These are phyloP conservation scores for Myoxocephalus aenaeus DNA, from an alignment of 2,797 vertebrate species.

Conservation along the genomic window DNA sequence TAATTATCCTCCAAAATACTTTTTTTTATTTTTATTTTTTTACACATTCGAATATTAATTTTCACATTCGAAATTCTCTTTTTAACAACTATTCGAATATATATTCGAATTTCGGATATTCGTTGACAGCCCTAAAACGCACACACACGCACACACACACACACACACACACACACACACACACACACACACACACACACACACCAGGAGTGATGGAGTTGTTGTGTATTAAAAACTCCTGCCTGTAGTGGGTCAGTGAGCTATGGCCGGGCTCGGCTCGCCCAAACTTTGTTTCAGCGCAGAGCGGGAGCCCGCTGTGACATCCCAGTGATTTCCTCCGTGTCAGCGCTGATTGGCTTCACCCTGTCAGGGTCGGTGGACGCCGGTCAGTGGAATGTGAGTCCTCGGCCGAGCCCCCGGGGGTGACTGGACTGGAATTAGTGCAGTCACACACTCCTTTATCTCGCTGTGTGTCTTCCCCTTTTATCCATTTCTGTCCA, in stretches of 20 bases:
- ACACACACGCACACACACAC: neutral
- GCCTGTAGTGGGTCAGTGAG: conserved; percentile 63
- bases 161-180: no score
- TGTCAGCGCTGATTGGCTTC: conserved; percentile 59
- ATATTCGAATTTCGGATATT: no score
- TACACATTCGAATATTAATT: no score
- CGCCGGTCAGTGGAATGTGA: conserved; percentile 52
- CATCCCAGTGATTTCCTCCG: conserved; percentile 44
- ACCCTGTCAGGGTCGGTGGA: conserved; percentile 52
- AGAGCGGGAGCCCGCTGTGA: conserved; percentile 35
- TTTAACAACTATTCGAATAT: no score
- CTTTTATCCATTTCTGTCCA: conserved; percentile 10
- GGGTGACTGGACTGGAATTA: conserved; percentile 53
- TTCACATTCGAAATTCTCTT: no score
- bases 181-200: neutral
- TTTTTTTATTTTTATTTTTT: no score
- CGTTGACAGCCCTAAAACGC: no score
- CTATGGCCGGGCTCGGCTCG: conserved; percentile 24
- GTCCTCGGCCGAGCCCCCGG: conserved; percentile 31
- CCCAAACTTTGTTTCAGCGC: conserved; percentile 42
- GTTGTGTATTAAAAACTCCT: conserved; percentile 30
- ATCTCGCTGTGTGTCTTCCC: conserved; percentile 16
- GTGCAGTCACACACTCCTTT: conserved; percentile 39
- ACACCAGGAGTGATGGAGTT: neutral
- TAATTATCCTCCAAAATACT: no score